These are phyloP conservation scores for Selenia dentaria DNA, from an alignment of 2,888 invertebrate species.

Conservation along the genomic window DNA sequence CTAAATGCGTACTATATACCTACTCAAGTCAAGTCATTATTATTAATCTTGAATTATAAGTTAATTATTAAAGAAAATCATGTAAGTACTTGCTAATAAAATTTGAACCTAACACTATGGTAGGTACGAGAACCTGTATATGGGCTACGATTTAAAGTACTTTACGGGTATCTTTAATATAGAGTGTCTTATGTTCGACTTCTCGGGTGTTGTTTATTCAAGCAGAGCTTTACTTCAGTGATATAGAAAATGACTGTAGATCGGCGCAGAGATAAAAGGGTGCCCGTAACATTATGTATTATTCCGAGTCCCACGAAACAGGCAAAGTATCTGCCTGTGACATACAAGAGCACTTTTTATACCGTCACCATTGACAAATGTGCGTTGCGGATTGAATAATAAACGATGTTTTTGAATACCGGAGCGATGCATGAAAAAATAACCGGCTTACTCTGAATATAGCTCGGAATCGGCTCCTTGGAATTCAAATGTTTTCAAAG, in stretches of 20 bases:
- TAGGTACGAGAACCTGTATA: no score
- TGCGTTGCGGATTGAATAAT: constrained; percentile 63
- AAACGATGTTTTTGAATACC: constrained; percentile 29
- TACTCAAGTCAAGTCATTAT: no score
- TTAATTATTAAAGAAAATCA: no score
- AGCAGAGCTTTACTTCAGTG: no score
- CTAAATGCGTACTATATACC: no score
- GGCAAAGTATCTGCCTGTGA: constrained; percentile 32
- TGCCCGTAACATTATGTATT: not conserved
- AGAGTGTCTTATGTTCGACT: no score
- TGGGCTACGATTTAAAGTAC: no score
- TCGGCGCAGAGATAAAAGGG: not conserved
- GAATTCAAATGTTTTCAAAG: constrained; percentile 24
- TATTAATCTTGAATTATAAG: no score
- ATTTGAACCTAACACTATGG: no score
- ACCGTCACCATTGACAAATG: constrained; percentile 60
- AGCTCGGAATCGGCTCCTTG: constrained; percentile 12
- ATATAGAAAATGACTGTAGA: not conserved
- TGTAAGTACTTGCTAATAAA: no score
- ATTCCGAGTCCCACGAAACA: constrained; percentile 4
- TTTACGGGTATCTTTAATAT: no score
- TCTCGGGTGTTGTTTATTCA: no score
- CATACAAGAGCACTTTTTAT: constrained; percentile 50
- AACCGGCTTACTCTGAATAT: constrained; percentile 19
- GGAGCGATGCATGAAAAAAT: constrained; percentile 17